phyloP scores from a whole-genome alignment of 2,113 vertebrate species.

The Mus pahari region DNA sequence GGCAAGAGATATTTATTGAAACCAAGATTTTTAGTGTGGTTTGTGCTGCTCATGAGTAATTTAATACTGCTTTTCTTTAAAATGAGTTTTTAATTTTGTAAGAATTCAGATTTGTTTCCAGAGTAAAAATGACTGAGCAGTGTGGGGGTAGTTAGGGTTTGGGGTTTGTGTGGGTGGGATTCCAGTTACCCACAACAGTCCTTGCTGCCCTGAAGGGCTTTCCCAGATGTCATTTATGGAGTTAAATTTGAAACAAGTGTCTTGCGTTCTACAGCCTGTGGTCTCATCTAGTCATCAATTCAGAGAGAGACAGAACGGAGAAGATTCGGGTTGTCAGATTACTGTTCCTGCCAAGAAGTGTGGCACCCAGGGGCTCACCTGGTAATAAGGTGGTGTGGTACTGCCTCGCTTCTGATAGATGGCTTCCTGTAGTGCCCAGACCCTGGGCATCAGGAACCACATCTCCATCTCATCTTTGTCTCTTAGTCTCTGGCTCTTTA shows the following conservation, averaged over 20 bases:
- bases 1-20: constrained; percentile 88
- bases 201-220: constrained; percentile 81
- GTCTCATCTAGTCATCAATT: constrained; percentile 83
- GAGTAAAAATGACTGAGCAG: constrained; percentile 84
- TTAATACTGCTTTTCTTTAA: constrained; percentile 88
- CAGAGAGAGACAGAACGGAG: constrained; percentile 12
- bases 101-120: constrained; percentile 85
- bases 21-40: constrained; percentile 84
- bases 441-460: not conserved
- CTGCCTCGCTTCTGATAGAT: not conserved
- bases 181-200: constrained; percentile 74
- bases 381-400: not conserved
- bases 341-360: not conserved
- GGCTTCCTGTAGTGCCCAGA: not conserved
- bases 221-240: constrained; percentile 86
- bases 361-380: not conserved
- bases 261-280: constrained; percentile 80
- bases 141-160: constrained; percentile 76
- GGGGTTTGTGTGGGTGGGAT: constrained; percentile 81
- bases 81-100: constrained; percentile 88
- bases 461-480: too few relatives aligned
- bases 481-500: too few relatives aligned
- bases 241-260: constrained; percentile 88
- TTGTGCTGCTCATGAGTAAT: constrained; percentile 88
- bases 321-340: constrained; percentile 63